phyloP scores from a whole-genome alignment of 2,797 vertebrate genomes.

The Labeo calbasu region DNA sequence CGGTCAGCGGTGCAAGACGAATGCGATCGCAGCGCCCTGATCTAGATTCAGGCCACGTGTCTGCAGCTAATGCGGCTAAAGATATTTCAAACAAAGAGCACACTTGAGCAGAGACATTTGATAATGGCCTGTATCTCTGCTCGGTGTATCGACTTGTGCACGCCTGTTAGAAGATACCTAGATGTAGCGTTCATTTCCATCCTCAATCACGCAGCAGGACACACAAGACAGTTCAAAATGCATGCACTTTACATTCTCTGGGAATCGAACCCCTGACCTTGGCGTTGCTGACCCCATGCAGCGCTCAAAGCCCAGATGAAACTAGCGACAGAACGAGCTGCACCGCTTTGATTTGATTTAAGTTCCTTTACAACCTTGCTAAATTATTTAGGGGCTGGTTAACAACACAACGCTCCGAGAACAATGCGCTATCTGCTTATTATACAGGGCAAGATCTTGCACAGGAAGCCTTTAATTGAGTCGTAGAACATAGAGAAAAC shows the following conservation, averaged over 20 bases:
- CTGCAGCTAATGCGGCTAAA: neutral
- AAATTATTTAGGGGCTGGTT: slow-evolving; percentile 71
- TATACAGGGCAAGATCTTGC: slow-evolving; percentile 55
- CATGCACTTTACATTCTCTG: neutral
- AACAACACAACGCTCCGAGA: slow-evolving; percentile 43
- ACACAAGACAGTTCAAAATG: neutral
- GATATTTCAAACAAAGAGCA: neutral
- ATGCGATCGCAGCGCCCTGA: neutral
- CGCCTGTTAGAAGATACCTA: neutral
- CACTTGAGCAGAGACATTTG: neutral
- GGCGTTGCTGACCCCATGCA: no score
- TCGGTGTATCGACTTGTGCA: neutral
- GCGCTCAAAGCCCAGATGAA: slow-evolving; percentile 55
- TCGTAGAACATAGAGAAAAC: neutral
- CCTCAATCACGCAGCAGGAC: slow-evolving; percentile 45
- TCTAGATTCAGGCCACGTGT: neutral
- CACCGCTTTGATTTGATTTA: slow-evolving; percentile 73
- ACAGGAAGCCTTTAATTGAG: slow-evolving; percentile 46
- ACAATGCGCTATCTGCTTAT: slow-evolving; percentile 49
- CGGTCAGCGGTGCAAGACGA: slow-evolving; percentile 3
- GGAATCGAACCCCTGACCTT: neutral
- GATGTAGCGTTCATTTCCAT: slow-evolving; percentile 50
- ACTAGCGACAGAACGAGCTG: slow-evolving; percentile 67
- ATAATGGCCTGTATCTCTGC: neutral
- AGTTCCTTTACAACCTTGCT: slow-evolving; percentile 1